phyloP scores from a whole-genome alignment of 92 coral and sea anemone genomes.

The Pocillopora grandis region DNA sequence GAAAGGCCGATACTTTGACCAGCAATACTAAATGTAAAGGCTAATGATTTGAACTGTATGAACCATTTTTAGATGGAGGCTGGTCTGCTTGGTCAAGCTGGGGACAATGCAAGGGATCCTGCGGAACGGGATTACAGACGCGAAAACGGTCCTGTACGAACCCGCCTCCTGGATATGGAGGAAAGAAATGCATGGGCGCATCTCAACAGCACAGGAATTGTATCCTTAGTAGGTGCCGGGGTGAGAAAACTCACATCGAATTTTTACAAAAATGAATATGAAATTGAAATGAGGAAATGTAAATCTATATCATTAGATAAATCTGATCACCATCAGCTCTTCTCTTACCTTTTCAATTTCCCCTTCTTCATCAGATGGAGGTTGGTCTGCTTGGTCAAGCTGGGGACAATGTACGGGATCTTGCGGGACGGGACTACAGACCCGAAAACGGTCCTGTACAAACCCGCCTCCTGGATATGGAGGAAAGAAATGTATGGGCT shows the following conservation, averaged over 20 bases:
- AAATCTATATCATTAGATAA: too few species aligned
- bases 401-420: constrained; percentile 66
- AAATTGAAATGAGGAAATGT: too few species aligned
- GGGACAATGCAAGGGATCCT: background rate
- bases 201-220: too few species aligned
- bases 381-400: constrained; percentile 61
- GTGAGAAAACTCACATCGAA: too few species aligned
- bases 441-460: constrained; percentile 61
- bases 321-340: background rate
- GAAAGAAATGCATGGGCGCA: background rate
- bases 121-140: background rate
- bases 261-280: too few species aligned
- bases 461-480: constrained; percentile 66
- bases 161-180: background rate
- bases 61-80: background rate
- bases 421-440: constrained; percentile 57
- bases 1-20: too few species aligned
- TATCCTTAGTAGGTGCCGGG: too few species aligned
- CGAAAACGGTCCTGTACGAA: background rate
- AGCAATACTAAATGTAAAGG: too few species aligned
- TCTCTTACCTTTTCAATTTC: background rate
- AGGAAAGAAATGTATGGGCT: constrained; percentile 39
- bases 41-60: background rate
- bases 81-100: background rate
- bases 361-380: constrained; percentile 37